Evolutionary conservation across 2,888 invertebrate genomes (phyloP).

Genomic region (Eremobia ochroleuca): DNA sequence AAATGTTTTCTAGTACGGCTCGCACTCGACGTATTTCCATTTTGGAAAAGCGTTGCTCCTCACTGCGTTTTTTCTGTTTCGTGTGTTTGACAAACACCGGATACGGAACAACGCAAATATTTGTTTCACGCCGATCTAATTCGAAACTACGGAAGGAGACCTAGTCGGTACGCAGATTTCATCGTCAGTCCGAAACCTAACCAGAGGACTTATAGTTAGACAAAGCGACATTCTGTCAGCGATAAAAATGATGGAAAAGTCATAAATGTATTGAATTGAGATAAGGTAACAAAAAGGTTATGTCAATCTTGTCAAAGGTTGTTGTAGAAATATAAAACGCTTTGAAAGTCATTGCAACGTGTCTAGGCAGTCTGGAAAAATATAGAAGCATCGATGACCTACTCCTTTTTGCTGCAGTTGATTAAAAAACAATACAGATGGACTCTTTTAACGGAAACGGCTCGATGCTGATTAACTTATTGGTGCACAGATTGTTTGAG

Average conservation of each 20-base stretch:
- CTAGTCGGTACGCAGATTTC: neutral
- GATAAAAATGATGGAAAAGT: neutral
- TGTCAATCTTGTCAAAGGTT: neutral
- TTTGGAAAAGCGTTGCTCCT: neutral
- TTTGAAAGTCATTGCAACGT: neutral
- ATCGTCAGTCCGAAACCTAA: neutral
- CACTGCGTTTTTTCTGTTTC: conserved; percentile 6
- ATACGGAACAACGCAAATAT: conserved; percentile 21
- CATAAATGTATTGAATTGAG: neutral
- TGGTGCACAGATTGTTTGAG: neutral
- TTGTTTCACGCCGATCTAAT: conserved; percentile 10
- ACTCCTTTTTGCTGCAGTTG: neutral
- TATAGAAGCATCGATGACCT: neutral
- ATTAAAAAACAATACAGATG: neutral
- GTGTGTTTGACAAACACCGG: conserved; percentile 18
- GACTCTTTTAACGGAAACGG: neutral
- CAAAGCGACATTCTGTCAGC: neutral
- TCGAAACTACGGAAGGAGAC: neutral
- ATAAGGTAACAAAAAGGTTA: neutral
- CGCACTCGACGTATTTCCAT: neutral
- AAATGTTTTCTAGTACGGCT: neutral
- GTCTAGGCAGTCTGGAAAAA: neutral
- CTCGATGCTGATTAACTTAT: neutral
- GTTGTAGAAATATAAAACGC: neutral
- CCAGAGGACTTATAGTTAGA: neutral